These are phyloP conservation scores for Aphelocoma coerulescens DNA, from an alignment of 2,113 vertebrate species.

Conservation along the genomic window DNA sequence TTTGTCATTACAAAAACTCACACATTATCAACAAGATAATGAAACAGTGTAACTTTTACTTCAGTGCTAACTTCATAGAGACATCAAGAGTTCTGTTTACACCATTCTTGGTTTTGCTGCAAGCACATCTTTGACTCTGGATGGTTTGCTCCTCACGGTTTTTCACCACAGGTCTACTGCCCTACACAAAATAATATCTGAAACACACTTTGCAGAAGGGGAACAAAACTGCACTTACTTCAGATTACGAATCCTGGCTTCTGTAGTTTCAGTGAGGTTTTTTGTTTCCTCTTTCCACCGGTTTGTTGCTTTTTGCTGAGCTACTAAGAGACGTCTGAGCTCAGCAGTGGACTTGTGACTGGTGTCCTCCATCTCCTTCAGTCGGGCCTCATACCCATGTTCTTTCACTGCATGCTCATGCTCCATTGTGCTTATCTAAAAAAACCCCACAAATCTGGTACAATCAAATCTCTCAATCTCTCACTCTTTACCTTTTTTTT, in stretches of 20 bases:
- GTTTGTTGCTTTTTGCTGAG: slow-evolving; percentile 85
- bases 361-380: slow-evolving; percentile 87
- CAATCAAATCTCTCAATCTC: not conserved
- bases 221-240: slow-evolving; percentile 75
- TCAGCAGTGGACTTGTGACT: slow-evolving; percentile 77
- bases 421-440: slow-evolving; percentile 86
- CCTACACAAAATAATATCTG: not conserved
- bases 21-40: not conserved
- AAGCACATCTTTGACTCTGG: not conserved
- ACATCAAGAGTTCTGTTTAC: not conserved
- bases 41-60: not conserved
- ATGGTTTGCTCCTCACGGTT: not conserved
- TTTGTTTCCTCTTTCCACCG: slow-evolving; percentile 89
- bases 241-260: slow-evolving; percentile 77
- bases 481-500: not conserved
- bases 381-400: slow-evolving; percentile 76
- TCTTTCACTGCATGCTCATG: slow-evolving; percentile 86
- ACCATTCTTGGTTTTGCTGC: not conserved
- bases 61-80: not conserved
- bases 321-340: slow-evolving; percentile 80
- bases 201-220: not conserved
- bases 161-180: not conserved
- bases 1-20: not conserved
- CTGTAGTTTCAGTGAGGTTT: slow-evolving; percentile 76
- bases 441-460: not conserved